Evolutionary conservation across 1,140 invertebrate genomes (phyloP).

Genomic region (Trichogramma pretiosum): DNA sequence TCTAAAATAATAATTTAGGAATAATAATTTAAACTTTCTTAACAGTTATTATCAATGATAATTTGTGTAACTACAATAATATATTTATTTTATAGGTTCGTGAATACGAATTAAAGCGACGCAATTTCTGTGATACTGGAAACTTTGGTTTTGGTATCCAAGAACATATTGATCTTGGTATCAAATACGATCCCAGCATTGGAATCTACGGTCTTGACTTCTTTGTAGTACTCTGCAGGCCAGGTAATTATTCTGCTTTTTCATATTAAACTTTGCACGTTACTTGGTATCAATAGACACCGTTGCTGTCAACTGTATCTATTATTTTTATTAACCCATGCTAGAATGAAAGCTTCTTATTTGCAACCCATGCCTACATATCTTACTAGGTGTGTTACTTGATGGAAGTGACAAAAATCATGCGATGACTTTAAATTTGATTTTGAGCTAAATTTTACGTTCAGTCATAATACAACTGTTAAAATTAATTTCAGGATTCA

Average conservation of each 20-base stretch:
- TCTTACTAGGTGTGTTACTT: slow-evolving; percentile 46
- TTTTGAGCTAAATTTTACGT: too few relatives aligned
- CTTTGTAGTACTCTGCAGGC: slow-evolving; percentile 94
- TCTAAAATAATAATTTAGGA: neutral
- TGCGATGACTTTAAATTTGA: too few relatives aligned
- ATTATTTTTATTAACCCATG: slow-evolving; percentile 34
- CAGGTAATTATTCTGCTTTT: slow-evolving; percentile 53
- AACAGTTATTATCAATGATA: too few relatives aligned
- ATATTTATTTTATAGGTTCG: slow-evolving; percentile 65
- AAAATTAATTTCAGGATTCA: slow-evolving; percentile 63
- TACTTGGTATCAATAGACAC: slow-evolving; percentile 34
- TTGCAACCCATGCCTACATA: slow-evolving; percentile 47
- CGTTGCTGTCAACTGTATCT: slow-evolving; percentile 22
- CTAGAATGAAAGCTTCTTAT: slow-evolving; percentile 42
- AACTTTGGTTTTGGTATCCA: slow-evolving; percentile 99
- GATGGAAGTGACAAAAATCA: slow-evolving; percentile 34
- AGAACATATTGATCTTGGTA: slow-evolving; percentile 99
- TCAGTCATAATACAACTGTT: too few relatives aligned
- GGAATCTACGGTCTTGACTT: slow-evolving; percentile 99
- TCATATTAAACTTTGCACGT: slow-evolving; percentile 25
- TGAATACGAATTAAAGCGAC: slow-evolving; percentile 96
- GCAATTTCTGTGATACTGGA: slow-evolving; percentile 96
- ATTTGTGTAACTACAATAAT: too few relatives aligned
- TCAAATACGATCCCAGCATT: slow-evolving; percentile 99
- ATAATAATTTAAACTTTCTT: slow-evolving; percentile 5